Base-by-base conservation (phyloP, 2,888 invertebrate species). In the Thereva unica region DNA sequence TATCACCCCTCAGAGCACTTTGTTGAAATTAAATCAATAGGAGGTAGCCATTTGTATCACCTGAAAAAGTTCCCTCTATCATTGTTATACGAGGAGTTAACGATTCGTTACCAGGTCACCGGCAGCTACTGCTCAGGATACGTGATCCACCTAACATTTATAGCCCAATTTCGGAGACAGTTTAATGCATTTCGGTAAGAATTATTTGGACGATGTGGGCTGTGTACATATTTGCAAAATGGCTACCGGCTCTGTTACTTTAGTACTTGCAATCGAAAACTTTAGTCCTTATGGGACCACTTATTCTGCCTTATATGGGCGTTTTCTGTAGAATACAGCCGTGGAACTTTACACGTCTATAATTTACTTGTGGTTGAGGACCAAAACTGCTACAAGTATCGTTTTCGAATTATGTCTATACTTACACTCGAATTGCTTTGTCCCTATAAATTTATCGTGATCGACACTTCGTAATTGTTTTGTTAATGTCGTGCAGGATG, bases 231-330 rank as follows among this genome's bases (percentile, higher is more conserved):
- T 59, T 53, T 42, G 37, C n/a, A 61, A 53, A 50, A 67, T 59
- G 53, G 59, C 37, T 61, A 61, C 61, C 52, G 52, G 42, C 49
- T 56, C 35, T 41, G 47, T 53, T 54, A 53, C 61, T 61, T 42
- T 44, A 41, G 12, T 53, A 61, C 54, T 67, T 61, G 53, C 50
- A 57, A 52, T 52, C 38, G 59, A 38, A 67, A 67, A 67, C 53
- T 67, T 67, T 61, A 42, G 59, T 53, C 61, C 67, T 67, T 67
- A 67, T 41, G 52, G 61, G 67, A 67, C 59, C 45, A 52, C 59
- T 61, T 54, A 61, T 52, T 50, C 59, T 50, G 61, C 45, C 61
- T 67, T 67, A 67, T 61, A 35, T 23, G 45, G 45, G 12, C 37
- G 56, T 45, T 57, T 45, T 44, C 56, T 34, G 35, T 10, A 57